phyloP scores from a whole-genome alignment of 2,113 vertebrate species.

The Acrocephalus arundinaceus region DNA sequence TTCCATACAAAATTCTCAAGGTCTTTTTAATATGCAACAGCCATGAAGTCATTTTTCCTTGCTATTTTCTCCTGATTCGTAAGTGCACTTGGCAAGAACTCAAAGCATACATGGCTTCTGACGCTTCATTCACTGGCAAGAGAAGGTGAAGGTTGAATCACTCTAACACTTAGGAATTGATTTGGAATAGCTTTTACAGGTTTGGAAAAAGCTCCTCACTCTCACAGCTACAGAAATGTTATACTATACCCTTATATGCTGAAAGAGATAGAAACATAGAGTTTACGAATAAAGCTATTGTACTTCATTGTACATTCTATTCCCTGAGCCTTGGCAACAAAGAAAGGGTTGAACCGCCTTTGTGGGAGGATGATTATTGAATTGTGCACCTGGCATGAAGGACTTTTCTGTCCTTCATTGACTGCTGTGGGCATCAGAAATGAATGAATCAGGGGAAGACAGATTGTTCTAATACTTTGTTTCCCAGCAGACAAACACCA shows the following conservation, averaged over 20 bases:
- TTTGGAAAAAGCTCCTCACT: conserved; percentile 31
- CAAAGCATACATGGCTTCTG: conserved; percentile 14
- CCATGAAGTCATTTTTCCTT: conserved; percentile 15
- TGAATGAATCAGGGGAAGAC: background rate
- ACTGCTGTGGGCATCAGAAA: conserved; percentile 27
- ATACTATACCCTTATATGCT: background rate
- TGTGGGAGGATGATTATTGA: conserved; percentile 18
- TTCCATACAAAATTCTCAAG: conserved; percentile 12
- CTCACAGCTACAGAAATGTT: conserved; percentile 7
- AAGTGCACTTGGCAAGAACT: conserved; percentile 31
- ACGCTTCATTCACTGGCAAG: background rate
- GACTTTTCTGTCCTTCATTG: conserved; percentile 18
- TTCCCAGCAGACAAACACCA: background rate
- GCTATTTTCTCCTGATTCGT: conserved; percentile 8
- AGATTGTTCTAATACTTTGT: background rate
- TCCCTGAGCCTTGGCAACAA: conserved; percentile 17
- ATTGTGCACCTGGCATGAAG: conserved; percentile 24
- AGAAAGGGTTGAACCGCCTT: background rate
- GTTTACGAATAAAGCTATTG: background rate
- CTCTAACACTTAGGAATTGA: conserved; percentile 34
- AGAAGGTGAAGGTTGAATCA: conserved; percentile 62
- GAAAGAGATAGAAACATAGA: background rate
- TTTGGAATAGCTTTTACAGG: conserved; percentile 21
- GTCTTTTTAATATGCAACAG: background rate
- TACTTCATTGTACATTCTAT: background rate